phyloP scores from a whole-genome alignment of 2,797 vertebrate genomes.

The Lepus townsendii region DNA sequence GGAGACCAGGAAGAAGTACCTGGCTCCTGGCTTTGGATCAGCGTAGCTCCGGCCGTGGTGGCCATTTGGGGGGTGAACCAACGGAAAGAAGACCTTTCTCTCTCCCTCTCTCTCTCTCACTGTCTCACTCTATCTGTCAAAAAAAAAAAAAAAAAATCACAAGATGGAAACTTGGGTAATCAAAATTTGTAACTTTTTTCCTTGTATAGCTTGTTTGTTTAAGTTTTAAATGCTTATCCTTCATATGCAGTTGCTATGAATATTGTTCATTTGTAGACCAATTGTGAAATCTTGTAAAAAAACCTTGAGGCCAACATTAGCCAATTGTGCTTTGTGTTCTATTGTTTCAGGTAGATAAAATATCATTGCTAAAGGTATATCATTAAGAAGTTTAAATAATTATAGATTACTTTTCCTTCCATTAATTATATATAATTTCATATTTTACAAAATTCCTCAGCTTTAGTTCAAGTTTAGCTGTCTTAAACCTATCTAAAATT shows the following conservation, averaged over 20 bases:
- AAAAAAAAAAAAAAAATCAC: not conserved
- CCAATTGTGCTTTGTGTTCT: not conserved
- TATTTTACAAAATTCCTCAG: not conserved
- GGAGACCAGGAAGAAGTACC: too few relatives aligned
- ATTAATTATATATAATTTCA: slow-evolving; percentile 41
- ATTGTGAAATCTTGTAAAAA: not conserved
- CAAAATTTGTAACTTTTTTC: not conserved
- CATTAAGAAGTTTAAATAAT: slow-evolving; percentile 38
- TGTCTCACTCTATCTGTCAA: not conserved
- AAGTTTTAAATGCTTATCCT: slow-evolving; percentile 3
- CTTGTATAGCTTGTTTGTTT: not conserved
- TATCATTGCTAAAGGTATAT: not conserved
- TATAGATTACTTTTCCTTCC: not conserved
- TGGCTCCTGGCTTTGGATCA: too few relatives aligned
- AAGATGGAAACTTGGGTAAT: not conserved
- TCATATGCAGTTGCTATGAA: not conserved
- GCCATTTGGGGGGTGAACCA: too few relatives aligned
- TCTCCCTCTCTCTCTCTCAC: too few relatives aligned
- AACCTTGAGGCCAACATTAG: not conserved
- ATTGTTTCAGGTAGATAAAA: slow-evolving; percentile 36
- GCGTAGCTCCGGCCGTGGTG: too few relatives aligned
- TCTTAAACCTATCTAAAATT: slow-evolving; percentile 46
- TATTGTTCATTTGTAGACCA: not conserved
- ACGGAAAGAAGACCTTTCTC: too few relatives aligned
- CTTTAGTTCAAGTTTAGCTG: not conserved